These are phyloP conservation scores for Ceyx melanurus DNA, from an alignment of 2,113 vertebrate genomes.

Conservation along the genomic window DNA sequence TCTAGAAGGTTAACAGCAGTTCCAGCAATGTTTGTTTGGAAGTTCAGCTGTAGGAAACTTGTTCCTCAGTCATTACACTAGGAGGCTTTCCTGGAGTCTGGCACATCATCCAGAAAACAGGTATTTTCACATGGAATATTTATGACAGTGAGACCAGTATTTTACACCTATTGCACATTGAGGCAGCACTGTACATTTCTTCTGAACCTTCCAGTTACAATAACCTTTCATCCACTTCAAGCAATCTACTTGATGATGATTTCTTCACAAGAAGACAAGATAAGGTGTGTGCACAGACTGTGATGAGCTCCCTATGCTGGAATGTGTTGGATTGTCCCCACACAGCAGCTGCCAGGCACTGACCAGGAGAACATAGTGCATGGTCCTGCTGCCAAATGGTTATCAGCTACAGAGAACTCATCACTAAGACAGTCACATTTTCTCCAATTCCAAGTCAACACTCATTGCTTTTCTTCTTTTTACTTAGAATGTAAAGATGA, in stretches of 20 bases:
- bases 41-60: background rate
- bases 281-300: background rate
- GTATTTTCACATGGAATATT: background rate
- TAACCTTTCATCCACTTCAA: background rate
- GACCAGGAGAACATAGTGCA: background rate
- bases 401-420: background rate
- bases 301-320: background rate
- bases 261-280: background rate
- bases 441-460: background rate
- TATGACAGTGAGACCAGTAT: background rate
- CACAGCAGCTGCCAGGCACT: background rate
- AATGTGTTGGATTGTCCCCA: background rate
- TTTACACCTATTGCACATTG: background rate
- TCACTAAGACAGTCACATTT: background rate
- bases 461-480: accelerated
- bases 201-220: background rate
- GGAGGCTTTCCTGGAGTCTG: background rate
- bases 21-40: background rate
- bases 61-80: background rate
- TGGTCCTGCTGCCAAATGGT: background rate
- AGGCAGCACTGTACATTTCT: background rate
- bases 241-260: background rate
- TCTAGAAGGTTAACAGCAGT: background rate
- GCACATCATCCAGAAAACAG: background rate
- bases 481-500: background rate